Evolutionary conservation across 2,888 invertebrate species (phyloP).

Genomic region (Pelosia muscerda): DNA sequence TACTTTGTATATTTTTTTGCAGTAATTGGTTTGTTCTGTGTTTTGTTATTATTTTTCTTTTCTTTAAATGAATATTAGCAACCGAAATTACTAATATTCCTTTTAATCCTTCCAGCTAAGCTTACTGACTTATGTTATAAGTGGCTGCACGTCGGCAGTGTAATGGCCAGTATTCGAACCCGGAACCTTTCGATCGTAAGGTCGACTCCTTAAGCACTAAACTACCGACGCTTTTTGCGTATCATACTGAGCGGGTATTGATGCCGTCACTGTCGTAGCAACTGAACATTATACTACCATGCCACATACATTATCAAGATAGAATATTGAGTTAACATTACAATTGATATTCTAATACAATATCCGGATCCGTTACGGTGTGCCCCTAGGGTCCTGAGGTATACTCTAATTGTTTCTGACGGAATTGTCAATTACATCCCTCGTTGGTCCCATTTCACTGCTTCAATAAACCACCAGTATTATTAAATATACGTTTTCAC

Average conservation of each 20-base stretch:
- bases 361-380: neutral
- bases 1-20: no score
- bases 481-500: neutral
- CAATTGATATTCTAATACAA: neutral
- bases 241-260: neutral
- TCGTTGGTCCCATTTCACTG: neutral
- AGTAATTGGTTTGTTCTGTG: no score
- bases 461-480: neutral
- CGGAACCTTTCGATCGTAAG: no score
- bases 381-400: neutral
- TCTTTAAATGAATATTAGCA: no score
- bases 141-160: no score
- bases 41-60: no score
- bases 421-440: constrained; percentile 7
- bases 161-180: no score
- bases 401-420: constrained; percentile 3
- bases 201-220: no score
- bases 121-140: no score
- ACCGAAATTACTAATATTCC: no score
- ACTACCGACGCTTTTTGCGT: no score
- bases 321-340: neutral
- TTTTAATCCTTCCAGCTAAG: no score
- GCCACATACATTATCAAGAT: neutral
- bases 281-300: neutral
- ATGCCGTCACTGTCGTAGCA: neutral